Evolutionary conservation across 2,888 invertebrate species (phyloP).

Genomic region (Rhimphoctona megacephalus): DNA sequence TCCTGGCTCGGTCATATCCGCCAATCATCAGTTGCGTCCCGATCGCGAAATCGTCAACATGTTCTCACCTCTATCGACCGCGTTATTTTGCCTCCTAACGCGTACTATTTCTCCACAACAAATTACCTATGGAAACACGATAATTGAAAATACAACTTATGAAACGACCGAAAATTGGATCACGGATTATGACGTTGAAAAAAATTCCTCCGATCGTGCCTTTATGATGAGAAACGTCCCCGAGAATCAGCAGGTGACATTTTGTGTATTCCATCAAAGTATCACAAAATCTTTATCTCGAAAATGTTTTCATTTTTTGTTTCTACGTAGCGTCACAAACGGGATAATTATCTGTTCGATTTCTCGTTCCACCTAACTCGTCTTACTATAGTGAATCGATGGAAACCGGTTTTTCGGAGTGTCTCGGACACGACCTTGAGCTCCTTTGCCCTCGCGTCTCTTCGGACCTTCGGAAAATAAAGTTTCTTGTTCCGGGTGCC

Average conservation of each 20-base stretch:
- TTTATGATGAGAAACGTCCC: not conserved
- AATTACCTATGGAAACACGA: not conserved
- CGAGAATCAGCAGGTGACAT: conserved; percentile 27
- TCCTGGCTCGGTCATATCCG: conserved; percentile 16
- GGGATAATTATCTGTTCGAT: not conserved
- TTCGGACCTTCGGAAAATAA: not conserved
- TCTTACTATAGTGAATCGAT: not conserved
- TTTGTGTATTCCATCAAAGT: not conserved
- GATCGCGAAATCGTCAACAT: conserved; percentile 70
- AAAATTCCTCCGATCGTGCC: not conserved
- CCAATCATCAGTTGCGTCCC: conserved; percentile 66
- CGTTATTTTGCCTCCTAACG: not conserved
- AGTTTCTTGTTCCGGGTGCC: not conserved
- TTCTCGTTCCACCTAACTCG: not conserved
- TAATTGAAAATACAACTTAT: not conserved
- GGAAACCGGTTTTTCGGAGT: conserved; percentile 38
- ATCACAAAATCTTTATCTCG: not conserved
- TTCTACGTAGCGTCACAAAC: not conserved
- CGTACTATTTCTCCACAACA: not conserved
- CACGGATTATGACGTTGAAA: not conserved
- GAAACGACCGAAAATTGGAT: conserved; percentile 1
- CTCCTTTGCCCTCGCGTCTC: not conserved
- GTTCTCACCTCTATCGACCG: conserved; percentile 25
- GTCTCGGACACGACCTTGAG: conserved; percentile 20
- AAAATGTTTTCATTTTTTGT: not conserved